phyloP scores from a whole-genome alignment of 1,140 invertebrate species.

The Pissodes strobi region DNA sequence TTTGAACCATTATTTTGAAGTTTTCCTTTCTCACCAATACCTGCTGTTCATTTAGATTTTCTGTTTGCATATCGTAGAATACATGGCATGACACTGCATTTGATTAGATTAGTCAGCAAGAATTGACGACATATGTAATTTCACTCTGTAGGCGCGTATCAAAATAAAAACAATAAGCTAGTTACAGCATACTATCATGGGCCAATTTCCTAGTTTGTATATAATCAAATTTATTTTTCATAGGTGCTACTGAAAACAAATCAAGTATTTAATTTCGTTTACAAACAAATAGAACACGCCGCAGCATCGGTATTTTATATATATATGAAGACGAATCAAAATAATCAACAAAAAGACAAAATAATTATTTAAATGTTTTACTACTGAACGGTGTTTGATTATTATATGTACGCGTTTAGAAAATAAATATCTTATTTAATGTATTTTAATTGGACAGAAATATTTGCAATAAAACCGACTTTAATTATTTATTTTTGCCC shows the following conservation, averaged over 20 bases:
- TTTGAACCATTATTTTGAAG: too few relatives aligned
- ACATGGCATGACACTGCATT: too few relatives aligned
- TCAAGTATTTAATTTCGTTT: background rate
- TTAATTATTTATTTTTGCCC: conserved; percentile 25
- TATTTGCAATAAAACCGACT: conserved; percentile 26
- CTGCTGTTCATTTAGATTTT: too few relatives aligned
- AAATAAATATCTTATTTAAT: conserved; percentile 33
- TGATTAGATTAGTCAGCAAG: too few relatives aligned
- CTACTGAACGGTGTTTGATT: conserved; percentile 23
- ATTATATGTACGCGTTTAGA: conserved; percentile 20
- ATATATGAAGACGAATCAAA: conserved; percentile 1
- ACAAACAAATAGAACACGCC: conserved; percentile 7
- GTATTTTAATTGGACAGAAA: conserved; percentile 30
- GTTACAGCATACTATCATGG: too few relatives aligned
- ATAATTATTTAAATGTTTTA: conserved; percentile 22
- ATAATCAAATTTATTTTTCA: background rate
- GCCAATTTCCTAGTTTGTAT: too few relatives aligned
- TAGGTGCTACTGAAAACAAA: conserved; percentile 1
- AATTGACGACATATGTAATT: too few relatives aligned
- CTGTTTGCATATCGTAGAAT: too few relatives aligned
- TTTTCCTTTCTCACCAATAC: too few relatives aligned
- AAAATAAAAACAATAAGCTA: too few relatives aligned
- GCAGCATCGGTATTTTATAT: background rate
- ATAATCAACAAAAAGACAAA: conserved; percentile 25
- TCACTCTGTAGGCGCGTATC: too few relatives aligned